Evolutionary conservation across 2,113 vertebrate species (phyloP), one percentile per base, ranked within the genome.

Genomic region (Cryptotis parvus): DNA sequence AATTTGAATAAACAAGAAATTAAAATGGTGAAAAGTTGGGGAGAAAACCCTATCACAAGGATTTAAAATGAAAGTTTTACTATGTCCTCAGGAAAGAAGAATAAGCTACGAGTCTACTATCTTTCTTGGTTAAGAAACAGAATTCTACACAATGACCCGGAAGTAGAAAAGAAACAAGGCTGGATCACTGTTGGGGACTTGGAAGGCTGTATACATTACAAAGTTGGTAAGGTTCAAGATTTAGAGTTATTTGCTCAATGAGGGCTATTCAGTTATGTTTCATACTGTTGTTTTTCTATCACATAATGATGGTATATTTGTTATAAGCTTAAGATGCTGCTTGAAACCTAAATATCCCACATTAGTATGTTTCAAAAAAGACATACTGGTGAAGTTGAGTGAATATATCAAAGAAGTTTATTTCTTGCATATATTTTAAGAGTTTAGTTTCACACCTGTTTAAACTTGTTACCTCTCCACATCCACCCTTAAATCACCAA

Each of bases 101-200:
- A 99, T 97, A 99, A 99, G 95, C 97, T 99, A 92, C 98, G 99
- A 24, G 99, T 99, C 87, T 99, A 99, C 89, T 99, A 99, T 97
- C 98, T 99, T 96, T 99, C 99, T 58, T 99, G 99, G 99, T 97
- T 99, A 95, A 98, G 99, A 97, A 99, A 99, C 97, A 97, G 99
- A 97, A 99, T 99, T 95, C 97, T 99, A 91, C 99, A 99, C 98
- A 99, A 99, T 18, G 99, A 99, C 97, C 99, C 99, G 0, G 99
- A 99, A 86, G 99, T 99, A 92, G 99, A 99, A 95, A 99, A 99
- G 98, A 99, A 99, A 72, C 99, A 99, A 95, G 99, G 99, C 15
- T 99, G 99, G 99, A 99, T 99, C 97, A 99, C 99, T 0, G 99
- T 99, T 0, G 99, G 99, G 11, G 99, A 99, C 68, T 97, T 99